Evolutionary conservation across 2,797 vertebrate species (phyloP).

Genomic region (Pitangus sulphuratus): DNA sequence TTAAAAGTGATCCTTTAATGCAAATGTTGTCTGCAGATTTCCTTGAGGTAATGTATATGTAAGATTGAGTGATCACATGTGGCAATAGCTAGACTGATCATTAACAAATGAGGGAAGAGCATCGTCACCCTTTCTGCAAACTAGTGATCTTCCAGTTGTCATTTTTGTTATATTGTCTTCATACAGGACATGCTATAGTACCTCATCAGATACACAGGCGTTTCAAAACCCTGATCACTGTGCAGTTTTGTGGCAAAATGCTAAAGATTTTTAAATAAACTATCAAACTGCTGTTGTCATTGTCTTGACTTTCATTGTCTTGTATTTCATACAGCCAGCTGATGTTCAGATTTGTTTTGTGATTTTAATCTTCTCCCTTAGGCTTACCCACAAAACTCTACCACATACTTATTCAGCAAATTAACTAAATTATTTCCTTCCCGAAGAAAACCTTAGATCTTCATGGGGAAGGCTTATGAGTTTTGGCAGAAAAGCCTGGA

Average conservation of each 20-base stretch:
- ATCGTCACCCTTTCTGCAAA: not conserved
- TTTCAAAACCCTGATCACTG: not conserved
- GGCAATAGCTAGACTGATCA: not conserved
- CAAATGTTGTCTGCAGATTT: not conserved
- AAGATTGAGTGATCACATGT: not conserved
- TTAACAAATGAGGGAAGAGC: not conserved
- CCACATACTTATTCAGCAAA: conserved; percentile 63
- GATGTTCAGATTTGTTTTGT: conserved; percentile 41
- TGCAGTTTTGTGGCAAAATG: not conserved
- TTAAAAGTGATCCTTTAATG: not conserved
- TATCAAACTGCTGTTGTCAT: not conserved
- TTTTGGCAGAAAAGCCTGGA: conserved; percentile 52
- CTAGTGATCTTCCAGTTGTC: not conserved
- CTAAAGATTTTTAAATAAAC: conserved; percentile 13
- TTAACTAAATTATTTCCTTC: conserved; percentile 69
- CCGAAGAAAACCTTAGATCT: conserved; percentile 56
- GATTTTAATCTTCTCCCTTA: conserved; percentile 63
- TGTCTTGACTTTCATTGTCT: conserved; percentile 38
- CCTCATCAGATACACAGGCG: not conserved
- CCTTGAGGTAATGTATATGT: not conserved
- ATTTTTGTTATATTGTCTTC: not conserved
- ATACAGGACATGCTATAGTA: not conserved
- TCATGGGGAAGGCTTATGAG: conserved; percentile 13
- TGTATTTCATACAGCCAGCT: conserved; percentile 12
- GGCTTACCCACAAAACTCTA: conserved; percentile 62